A percentile compares a stretch with the other conserved stretches of the same genome.
phyloP scores from a whole-genome alignment of 2,797 vertebrate genomes.

The Carcharodon carcharias region DNA sequence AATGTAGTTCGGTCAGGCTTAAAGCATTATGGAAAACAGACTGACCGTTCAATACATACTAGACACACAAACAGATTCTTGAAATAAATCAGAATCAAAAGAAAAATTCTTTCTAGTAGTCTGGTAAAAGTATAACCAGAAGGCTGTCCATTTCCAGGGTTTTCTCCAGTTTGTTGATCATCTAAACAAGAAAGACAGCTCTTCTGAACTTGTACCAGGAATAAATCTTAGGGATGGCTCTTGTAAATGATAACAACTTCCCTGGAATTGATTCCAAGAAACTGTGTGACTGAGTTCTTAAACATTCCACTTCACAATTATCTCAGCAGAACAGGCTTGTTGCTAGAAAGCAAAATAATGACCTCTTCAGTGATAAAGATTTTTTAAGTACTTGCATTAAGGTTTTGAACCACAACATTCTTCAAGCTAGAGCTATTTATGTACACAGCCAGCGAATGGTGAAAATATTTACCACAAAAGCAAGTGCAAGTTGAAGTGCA shows the following conservation, averaged over 20 bases:
- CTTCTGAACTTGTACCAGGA: conserved; percentile 41
- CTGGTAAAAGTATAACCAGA: background rate
- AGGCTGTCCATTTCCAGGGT: background rate
- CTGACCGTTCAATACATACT: background rate
- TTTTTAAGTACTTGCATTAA: conserved; percentile 29
- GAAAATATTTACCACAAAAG: background rate
- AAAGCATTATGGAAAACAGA: background rate
- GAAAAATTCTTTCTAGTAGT: background rate
- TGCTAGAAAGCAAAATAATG: conserved; percentile 33
- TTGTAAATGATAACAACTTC: conserved; percentile 39
- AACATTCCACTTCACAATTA: conserved; percentile 41
- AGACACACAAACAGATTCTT: background rate
- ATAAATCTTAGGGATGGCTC: conserved; percentile 38
- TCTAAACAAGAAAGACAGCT: background rate
- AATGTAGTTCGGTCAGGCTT: conserved; percentile 5
- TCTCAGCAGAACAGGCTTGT: conserved; percentile 40
- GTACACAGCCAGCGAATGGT: background rate
- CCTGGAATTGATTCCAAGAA: conserved; percentile 42
- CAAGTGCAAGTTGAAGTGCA: background rate
- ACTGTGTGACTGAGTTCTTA: conserved; percentile 37
- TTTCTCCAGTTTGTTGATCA: conserved; percentile 11
- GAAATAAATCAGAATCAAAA: background rate
- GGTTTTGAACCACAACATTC: background rate
- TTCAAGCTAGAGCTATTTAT: conserved; percentile 9
- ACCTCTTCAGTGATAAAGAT: conserved; percentile 34